phyloP scores from a whole-genome alignment of 2,888 invertebrate genomes.

The Synergus laeviventris region DNA sequence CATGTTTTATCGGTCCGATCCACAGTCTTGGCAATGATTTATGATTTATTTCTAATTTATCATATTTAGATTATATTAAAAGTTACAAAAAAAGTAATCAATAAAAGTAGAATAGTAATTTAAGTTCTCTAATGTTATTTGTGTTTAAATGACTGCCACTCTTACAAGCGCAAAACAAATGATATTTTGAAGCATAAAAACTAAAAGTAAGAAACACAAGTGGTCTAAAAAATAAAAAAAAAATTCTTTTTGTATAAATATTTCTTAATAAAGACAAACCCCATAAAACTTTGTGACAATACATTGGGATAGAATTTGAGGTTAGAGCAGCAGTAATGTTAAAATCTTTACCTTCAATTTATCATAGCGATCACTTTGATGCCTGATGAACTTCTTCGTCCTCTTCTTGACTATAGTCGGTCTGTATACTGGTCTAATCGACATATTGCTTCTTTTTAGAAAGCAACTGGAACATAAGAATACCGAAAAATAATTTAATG shows the following conservation, averaged over 20 bases:
- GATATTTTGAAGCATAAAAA: background rate
- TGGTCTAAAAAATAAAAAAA: background rate
- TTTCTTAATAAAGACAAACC: background rate
- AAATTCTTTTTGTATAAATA: background rate
- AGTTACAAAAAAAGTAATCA: too few relatives aligned
- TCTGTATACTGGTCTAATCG: conserved; percentile 92
- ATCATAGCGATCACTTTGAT: conserved; percentile 98
- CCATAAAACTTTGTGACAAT: background rate
- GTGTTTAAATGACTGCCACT: too few relatives aligned
- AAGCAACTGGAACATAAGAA: conserved; percentile 63
- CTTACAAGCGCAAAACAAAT: background rate
- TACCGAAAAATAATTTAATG: background rate
- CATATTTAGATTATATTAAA: too few relatives aligned
- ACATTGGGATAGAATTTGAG: conserved; percentile 41
- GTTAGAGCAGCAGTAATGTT: conserved; percentile 42
- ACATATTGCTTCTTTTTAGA: conserved; percentile 81
- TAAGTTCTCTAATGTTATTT: too few relatives aligned
- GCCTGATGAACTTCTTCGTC: conserved; percentile 98
- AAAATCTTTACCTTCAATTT: conserved; percentile 87
- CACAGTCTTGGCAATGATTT: too few relatives aligned
- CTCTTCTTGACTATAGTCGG: conserved; percentile 97
- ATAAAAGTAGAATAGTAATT: too few relatives aligned
- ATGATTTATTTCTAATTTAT: too few relatives aligned
- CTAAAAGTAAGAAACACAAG: background rate
- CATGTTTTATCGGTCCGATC: too few relatives aligned